Evolutionary conservation across 2,888 invertebrate genomes (phyloP).

Genomic region (Fragum sueziense): DNA sequence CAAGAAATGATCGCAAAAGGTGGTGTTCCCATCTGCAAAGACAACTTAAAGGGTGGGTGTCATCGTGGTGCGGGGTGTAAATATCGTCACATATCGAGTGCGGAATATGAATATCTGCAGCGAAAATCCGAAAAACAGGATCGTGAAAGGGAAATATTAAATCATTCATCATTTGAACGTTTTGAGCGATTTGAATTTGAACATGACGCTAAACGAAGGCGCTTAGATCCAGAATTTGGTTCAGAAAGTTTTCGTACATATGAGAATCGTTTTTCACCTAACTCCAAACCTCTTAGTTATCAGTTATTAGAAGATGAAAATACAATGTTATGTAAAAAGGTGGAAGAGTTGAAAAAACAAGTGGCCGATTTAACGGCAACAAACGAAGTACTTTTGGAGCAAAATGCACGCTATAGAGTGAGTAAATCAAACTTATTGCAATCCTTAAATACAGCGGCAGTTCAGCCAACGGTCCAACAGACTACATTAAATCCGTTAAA

Average conservation of each 20-base stretch:
- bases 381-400: conserved; percentile 90
- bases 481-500: conserved; percentile 69
- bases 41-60: conserved; percentile 86
- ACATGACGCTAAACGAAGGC: conserved; percentile 69
- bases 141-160: conserved; percentile 11
- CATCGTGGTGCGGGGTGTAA: conserved; percentile 84
- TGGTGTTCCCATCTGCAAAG: conserved; percentile 85
- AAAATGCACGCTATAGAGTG: conserved; percentile 88
- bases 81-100: conserved; percentile 82
- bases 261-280: conserved; percentile 66
- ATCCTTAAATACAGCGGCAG: conserved; percentile 66
- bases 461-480: conserved; percentile 61
- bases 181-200: conserved; percentile 71
- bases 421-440: conserved; percentile 74
- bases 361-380: conserved; percentile 89
- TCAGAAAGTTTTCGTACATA: conserved; percentile 60
- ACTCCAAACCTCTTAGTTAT: conserved; percentile 70
- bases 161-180: conserved; percentile 53
- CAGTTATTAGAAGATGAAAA: conserved; percentile 87
- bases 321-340: conserved; percentile 86
- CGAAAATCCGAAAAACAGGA: conserved; percentile 62
- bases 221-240: conserved; percentile 67
- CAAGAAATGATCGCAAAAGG: conserved; percentile 74
- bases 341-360: conserved; percentile 88
- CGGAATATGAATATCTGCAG: conserved; percentile 67